These are phyloP conservation scores for Solenopsis invicta DNA, from an alignment of 1,140 invertebrate genomes.

Conservation along the genomic window DNA sequence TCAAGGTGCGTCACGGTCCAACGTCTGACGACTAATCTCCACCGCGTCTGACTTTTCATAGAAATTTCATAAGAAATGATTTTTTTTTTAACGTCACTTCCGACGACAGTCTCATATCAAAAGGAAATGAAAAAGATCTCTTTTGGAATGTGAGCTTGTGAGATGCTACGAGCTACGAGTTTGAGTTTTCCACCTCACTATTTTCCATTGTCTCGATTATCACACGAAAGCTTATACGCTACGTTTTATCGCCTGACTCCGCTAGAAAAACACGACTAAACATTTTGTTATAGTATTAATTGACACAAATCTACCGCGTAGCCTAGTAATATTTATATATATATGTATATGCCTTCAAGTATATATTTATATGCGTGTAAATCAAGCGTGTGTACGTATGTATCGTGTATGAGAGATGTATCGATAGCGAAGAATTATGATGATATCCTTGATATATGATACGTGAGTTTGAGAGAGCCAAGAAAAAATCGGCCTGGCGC, in stretches of 20 bases:
- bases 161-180: conserved; percentile 50
- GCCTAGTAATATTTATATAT: conserved; percentile 67
- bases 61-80: neutral
- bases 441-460: conserved; percentile 27
- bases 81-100: neutral
- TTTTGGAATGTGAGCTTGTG: conserved; percentile 36
- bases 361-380: conserved; percentile 40
- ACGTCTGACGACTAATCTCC: conserved; percentile 28
- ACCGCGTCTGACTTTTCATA: neutral
- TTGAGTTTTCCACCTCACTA: conserved; percentile 4
- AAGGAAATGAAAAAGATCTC: neutral
- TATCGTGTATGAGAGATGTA: neutral
- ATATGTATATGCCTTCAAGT: conserved; percentile 61
- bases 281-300: conserved; percentile 77
- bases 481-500: conserved; percentile 48
- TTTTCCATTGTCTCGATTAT: conserved; percentile 61
- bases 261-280: conserved; percentile 70
- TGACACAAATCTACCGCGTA: conserved; percentile 78
- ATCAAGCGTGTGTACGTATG: conserved; percentile 21
- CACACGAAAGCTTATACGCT: conserved; percentile 75
- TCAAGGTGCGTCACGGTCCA: neutral
- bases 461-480: conserved; percentile 31
- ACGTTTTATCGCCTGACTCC: conserved; percentile 47
- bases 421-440: conserved; percentile 39
- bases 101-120: neutral